Conservation (phyloP, 2,113 vertebrate species). For the Pelmatolapia mariae region DNA sequence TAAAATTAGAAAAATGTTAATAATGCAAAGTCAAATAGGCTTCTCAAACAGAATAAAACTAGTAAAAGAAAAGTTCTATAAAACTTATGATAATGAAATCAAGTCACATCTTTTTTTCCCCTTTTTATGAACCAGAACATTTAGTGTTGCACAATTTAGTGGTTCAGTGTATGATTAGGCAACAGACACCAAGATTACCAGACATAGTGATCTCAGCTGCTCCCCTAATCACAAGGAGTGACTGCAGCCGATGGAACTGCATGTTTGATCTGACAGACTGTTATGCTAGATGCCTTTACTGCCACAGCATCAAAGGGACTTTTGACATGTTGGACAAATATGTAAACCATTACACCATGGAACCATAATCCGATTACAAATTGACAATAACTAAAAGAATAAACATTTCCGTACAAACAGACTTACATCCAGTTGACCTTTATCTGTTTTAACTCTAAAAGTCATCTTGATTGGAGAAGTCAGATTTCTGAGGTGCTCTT, state of each 20-base stretch:
- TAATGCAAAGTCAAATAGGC: neutral
- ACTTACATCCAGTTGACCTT: neutral
- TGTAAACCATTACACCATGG: rapidly evolving
- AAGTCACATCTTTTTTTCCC: neutral
- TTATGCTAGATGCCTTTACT: too few relatives aligned
- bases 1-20: neutral
- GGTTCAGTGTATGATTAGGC: neutral
- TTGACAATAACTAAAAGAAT: neutral
- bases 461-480: neutral
- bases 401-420: neutral
- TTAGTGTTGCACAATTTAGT: neutral
- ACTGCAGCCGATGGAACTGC: neutral
- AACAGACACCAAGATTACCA: rapidly evolving
- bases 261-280: neutral
- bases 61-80: neutral
- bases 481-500: neutral
- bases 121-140: neutral
- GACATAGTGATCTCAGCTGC: rapidly evolving
- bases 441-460: neutral
- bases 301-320: neutral
- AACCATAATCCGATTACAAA: neutral
- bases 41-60: rapidly evolving
- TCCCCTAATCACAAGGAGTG: neutral
- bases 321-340: neutral
- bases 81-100: neutral